Conservation (phyloP, 2,888 invertebrate genomes). For the Drosophila engyochracea region DNA sequence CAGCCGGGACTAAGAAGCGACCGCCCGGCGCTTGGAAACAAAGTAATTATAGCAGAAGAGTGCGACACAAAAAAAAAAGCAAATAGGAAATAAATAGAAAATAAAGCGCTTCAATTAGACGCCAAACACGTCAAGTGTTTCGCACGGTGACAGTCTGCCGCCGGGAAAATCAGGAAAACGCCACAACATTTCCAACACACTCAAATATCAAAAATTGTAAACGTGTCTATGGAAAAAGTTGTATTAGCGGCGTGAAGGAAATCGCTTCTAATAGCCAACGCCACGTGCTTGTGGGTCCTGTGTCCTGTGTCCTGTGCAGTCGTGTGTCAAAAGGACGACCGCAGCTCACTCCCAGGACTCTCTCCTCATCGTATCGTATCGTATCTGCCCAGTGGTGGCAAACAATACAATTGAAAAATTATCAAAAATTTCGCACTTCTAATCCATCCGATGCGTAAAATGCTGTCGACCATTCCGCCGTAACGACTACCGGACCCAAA, state of each 20-base stretch:
- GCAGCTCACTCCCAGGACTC: constrained; percentile 44
- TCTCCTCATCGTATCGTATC: constrained; percentile 5
- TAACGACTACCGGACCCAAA: constrained; percentile 43
- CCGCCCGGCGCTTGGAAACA: constrained; percentile 73
- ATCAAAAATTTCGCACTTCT: constrained; percentile 78
- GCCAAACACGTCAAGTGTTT: constrained; percentile 56
- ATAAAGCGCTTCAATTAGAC: constrained; percentile 58
- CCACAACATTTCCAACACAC: constrained; percentile 43
- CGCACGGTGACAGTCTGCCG: constrained; percentile 58
- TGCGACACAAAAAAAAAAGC: constrained; percentile 11
- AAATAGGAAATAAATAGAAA: constrained; percentile 25
- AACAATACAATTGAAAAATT: constrained; percentile 79
- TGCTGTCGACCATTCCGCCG: constrained; percentile 50
- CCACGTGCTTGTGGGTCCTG: constrained; percentile 55
- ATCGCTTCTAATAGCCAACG: constrained; percentile 73
- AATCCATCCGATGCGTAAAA: constrained; percentile 62
- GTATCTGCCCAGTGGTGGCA: constrained; percentile 39
- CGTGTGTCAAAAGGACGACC: constrained; percentile 78
- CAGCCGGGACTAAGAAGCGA: constrained; percentile 60
- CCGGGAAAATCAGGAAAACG: constrained; percentile 43
- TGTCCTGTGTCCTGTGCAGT: constrained; percentile 54
- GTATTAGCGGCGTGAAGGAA: constrained; percentile 78
- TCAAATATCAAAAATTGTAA: constrained; percentile 16
- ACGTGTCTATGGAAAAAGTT: constrained; percentile 55
- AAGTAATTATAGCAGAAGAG: constrained; percentile 65